phyloP scores from a whole-genome alignment of 2,113 vertebrate genomes.

The Sylvicapra grimmia region DNA sequence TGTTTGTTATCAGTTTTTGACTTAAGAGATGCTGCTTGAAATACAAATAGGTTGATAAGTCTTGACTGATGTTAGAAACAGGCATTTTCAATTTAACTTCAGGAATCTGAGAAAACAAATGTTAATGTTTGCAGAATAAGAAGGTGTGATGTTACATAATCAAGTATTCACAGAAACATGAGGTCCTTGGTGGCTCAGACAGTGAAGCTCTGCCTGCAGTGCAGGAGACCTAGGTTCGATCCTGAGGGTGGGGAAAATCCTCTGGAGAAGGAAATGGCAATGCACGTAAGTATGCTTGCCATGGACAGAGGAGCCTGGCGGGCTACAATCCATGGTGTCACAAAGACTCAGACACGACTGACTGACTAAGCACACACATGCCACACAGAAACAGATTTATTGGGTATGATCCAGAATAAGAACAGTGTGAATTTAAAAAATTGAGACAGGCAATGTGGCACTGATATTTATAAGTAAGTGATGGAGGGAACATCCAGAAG shows the following conservation, averaged over 20 bases:
- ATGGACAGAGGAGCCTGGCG: background rate
- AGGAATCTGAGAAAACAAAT: background rate
- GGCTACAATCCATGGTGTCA: background rate
- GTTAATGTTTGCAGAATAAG: background rate
- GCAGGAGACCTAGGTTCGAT: background rate
- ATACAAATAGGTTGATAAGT: background rate
- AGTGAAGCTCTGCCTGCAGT: background rate
- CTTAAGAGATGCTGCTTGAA: background rate
- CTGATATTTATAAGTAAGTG: background rate
- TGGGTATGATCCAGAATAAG: background rate
- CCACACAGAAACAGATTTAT: background rate
- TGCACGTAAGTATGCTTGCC: background rate
- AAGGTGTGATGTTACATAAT: background rate
- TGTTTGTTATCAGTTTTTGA: conserved; percentile 15
- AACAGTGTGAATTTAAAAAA: background rate
- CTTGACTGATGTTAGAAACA: background rate
- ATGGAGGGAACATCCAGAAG: background rate
- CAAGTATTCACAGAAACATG: background rate
- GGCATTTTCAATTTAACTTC: background rate
- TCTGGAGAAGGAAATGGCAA: background rate
- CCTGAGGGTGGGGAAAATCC: background rate
- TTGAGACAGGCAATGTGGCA: background rate
- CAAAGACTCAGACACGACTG: background rate
- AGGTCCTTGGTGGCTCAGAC: background rate
- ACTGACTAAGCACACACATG: background rate